Evolutionary conservation across 2,113 vertebrate species (phyloP).

Genomic region (Columba livia): DNA sequence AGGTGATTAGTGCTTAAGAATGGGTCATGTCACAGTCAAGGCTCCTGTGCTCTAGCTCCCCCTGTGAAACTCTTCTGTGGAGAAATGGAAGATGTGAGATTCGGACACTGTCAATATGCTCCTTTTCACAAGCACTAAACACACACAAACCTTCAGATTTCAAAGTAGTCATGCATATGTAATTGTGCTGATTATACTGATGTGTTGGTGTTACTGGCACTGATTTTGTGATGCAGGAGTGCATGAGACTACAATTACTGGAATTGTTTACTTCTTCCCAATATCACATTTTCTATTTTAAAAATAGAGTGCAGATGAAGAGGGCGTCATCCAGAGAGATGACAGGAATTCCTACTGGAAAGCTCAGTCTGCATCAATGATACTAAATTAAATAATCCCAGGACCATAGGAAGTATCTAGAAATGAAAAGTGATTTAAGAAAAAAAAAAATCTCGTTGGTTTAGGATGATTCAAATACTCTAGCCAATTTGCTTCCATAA

Average conservation of each 20-base stretch:
- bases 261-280: not conserved
- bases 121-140: not conserved
- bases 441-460: not conserved
- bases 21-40: not conserved
- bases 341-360: not conserved
- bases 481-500: not conserved
- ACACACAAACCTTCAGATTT: not conserved
- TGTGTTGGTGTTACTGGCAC: not conserved
- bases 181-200: not conserved
- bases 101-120: fast-evolving
- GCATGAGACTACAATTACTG: not conserved
- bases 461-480: not conserved
- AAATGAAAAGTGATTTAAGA: not conserved
- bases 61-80: fast-evolving
- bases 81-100: not conserved
- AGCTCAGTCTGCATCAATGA: not conserved
- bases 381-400: not conserved
- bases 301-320: not conserved
- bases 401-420: not conserved
- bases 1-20: not conserved
- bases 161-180: not conserved
- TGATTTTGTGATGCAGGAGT: not conserved
- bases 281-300: not conserved
- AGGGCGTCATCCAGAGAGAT: not conserved
- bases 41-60: not conserved